phyloP scores from a whole-genome alignment of 2,888 invertebrate genomes.

The Dryocosmus kuriphilus region DNA sequence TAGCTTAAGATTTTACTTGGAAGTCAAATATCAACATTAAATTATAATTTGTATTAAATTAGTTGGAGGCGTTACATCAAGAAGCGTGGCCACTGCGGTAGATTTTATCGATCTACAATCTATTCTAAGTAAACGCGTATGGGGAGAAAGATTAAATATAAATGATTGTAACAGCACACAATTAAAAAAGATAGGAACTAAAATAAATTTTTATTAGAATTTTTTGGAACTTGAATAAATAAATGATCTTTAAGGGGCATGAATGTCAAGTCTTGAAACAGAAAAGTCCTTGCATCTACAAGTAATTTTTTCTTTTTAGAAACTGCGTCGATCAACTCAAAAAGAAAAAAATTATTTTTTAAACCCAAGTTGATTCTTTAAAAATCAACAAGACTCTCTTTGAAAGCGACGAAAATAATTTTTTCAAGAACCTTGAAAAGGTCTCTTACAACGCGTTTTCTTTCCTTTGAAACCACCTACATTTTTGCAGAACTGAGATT shows the following conservation, averaged over 20 bases:
- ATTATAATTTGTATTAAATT: constrained; percentile 22
- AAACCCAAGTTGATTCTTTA: background rate
- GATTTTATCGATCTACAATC: constrained; percentile 28
- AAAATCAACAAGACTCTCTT: background rate
- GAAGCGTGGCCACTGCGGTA: constrained; percentile 29
- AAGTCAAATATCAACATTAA: background rate
- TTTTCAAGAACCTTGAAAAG: background rate
- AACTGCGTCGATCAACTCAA: background rate
- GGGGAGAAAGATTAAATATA: constrained; percentile 5
- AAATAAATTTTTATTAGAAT: background rate
- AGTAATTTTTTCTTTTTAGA: background rate
- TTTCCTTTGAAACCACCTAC: background rate
- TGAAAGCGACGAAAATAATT: constrained; percentile 13
- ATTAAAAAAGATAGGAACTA: background rate
- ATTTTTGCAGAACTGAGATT: background rate
- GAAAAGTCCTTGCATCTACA: background rate
- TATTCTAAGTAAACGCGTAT: constrained; percentile 1
- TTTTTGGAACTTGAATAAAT: too few relatives aligned
- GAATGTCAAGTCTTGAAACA: background rate
- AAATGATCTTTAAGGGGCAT: background rate
- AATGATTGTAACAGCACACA: background rate
- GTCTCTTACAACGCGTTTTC: background rate
- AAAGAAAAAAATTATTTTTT: background rate
- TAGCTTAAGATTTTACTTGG: background rate
- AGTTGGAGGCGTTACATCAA: constrained; percentile 23